Evolutionary conservation across 2,888 invertebrate species (phyloP).

Genomic region (Cephus sareptanus): DNA sequence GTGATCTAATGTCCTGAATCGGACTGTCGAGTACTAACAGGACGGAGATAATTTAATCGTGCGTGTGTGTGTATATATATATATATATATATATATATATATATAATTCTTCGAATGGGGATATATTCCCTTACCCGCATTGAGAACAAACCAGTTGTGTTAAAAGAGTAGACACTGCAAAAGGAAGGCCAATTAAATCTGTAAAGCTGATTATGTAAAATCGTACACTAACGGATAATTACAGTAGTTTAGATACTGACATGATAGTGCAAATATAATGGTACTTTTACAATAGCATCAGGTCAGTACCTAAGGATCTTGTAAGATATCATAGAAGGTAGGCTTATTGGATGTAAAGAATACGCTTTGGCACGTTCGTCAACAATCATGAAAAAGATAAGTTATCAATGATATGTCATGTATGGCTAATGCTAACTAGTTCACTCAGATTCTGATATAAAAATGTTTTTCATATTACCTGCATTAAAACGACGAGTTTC

Average conservation of each 20-base stretch:
- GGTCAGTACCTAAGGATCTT: conserved; percentile 35
- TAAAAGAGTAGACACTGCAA: conserved; percentile 31
- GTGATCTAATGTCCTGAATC: too few species aligned
- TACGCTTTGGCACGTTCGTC: conserved; percentile 31
- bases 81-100: conserved; percentile 16
- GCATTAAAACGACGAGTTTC: too few species aligned
- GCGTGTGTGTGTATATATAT: conserved; percentile 3
- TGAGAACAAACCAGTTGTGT: conserved; percentile 40
- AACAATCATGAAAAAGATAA: too few species aligned
- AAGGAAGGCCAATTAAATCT: conserved; percentile 22
- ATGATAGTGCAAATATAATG: conserved; percentile 25
- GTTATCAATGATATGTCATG: too few species aligned
- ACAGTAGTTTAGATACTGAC: conserved; percentile 35
- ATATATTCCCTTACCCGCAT: conserved; percentile 22
- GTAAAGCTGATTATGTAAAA: conserved; percentile 46
- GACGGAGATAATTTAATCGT: conserved; percentile 2
- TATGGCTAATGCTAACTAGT: too few species aligned
- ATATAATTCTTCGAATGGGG: conserved; percentile 18
- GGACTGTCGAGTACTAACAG: too few species aligned
- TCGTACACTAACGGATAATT: conserved; percentile 44
- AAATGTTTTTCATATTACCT: too few species aligned
- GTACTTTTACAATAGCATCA: conserved; percentile 26
- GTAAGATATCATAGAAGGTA: conserved; percentile 23
- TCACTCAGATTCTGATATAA: too few species aligned
- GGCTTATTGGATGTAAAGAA: conserved; percentile 25